Conservation (phyloP, 2,888 invertebrate genomes). For the Thymelicus sylvestris region DNA sequence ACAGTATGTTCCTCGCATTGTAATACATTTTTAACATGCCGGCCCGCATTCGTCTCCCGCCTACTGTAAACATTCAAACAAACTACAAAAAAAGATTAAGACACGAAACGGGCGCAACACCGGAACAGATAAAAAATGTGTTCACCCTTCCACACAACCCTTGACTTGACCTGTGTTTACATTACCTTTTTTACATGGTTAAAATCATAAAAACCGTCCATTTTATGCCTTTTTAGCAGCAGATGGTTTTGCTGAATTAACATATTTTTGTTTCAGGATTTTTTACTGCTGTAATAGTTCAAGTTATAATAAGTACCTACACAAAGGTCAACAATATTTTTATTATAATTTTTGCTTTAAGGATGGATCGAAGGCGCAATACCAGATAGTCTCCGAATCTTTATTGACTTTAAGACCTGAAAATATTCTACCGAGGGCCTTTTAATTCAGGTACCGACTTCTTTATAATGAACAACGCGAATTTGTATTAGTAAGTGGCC, state of each 20-base stretch:
- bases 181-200: constrained; percentile 46
- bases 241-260: constrained; percentile 28
- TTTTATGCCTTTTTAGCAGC: constrained; percentile 18
- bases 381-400: constrained; percentile 62
- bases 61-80: constrained; percentile 47
- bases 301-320: not conserved
- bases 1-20: constrained; percentile 38
- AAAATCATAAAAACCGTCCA: constrained; percentile 24
- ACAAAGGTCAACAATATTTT: not conserved
- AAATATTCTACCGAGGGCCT: constrained; percentile 35
- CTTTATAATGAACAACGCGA: constrained; percentile 37
- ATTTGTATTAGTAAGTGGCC: constrained; percentile 17
- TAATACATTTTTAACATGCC: constrained; percentile 38
- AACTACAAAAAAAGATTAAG: constrained; percentile 47
- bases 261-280: constrained; percentile 19
- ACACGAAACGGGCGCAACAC: constrained; percentile 43
- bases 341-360: constrained; percentile 52
- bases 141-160: constrained; percentile 57
- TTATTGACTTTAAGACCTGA: constrained; percentile 60
- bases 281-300: not conserved
- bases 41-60: constrained; percentile 32
- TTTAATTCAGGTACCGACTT: constrained; percentile 45
- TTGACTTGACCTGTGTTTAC: constrained; percentile 51
- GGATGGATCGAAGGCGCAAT: constrained; percentile 81
- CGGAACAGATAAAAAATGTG: constrained; percentile 49